Base-by-base conservation (phyloP, 2,797 vertebrate species). In the Oophaga sylvatica region DNA sequence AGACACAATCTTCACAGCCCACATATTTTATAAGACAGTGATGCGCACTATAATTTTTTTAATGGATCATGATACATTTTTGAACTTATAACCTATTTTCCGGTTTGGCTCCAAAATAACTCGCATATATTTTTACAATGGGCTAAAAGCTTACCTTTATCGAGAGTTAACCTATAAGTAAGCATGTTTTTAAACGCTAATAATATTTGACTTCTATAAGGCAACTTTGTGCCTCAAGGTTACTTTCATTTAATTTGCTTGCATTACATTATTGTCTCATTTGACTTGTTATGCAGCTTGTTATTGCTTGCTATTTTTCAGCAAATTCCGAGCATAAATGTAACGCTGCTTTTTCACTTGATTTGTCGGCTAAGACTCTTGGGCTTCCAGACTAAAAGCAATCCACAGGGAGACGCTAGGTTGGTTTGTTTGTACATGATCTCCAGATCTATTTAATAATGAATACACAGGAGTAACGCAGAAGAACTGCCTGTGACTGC, bases 341-440 rank as follows among this genome's bases (percentile, higher is more conserved):
- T 79, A 67, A 85, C 57, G 62, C 62, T n/a, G 41, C 62, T 56
- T 85, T 53, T 85, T 68, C 83, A 79, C 60, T 22, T 79, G 59
- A 85, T 85, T 85, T 84, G 59, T 73, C 60, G 16, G 48, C 75
- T 67, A 68, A 57, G 73, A 79, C 84, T 85, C 84, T 56, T 56
- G 73, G 83, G 83, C 41, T 10, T 86, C 48, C 20, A n/a, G 7
- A 59, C 63, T 60, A 79, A 29, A 86, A 71, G 62, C 53, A 60
- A 22, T 80, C 84, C 77, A 68, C 77, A 17, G 84, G 84, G 77
- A 86, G 57, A 80, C 20, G n/a, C 76, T 71, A 45, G 77, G 84
- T 85, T 86, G 77, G 84, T 85, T 86, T 85, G 83, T 85, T 77
- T 67, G 84, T 78, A 29, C 77, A 80, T 85, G 75, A 68, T 80